A percentile compares a stretch with the other conserved stretches of the same genome.
Conservation (phyloP, 2,113 vertebrate genomes). For the Maccullochella peelii region DNA sequence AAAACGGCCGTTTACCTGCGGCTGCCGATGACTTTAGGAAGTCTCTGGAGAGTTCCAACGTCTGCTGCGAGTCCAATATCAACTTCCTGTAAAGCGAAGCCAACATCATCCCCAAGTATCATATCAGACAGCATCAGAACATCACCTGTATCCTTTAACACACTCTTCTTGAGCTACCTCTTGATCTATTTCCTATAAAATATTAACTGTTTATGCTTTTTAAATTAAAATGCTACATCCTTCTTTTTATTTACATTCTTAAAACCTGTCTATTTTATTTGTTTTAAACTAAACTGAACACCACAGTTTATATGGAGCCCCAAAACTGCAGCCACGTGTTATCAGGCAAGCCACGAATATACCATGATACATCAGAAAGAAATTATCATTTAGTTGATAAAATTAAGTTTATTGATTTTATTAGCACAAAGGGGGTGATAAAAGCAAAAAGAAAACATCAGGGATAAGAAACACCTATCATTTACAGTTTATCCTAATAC, state of each 20-base stretch:
- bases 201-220: background rate
- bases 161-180: too few species aligned
- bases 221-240: background rate
- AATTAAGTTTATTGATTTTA: too few species aligned
- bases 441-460: too few species aligned
- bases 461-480: too few species aligned
- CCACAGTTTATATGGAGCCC: background rate
- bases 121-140: background rate
- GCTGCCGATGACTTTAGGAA: conserved; percentile 90
- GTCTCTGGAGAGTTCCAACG: conserved; percentile 90
- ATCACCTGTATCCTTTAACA: background rate
- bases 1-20: conserved; percentile 79
- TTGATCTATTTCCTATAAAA: too few species aligned
- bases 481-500: too few species aligned
- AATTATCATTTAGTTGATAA: background rate
- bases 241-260: background rate
- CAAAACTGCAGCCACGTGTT: background rate
- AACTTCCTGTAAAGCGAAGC: conserved; percentile 84
- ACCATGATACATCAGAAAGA: background rate
- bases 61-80: conserved; percentile 92
- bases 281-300: background rate
- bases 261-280: background rate
- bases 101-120: background rate
- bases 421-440: too few species aligned
- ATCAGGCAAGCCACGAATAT: too few species aligned